These are phyloP conservation scores for Drosophila ananassae DNA, from an alignment of 1,140 invertebrate species.

Conservation along the genomic window DNA sequence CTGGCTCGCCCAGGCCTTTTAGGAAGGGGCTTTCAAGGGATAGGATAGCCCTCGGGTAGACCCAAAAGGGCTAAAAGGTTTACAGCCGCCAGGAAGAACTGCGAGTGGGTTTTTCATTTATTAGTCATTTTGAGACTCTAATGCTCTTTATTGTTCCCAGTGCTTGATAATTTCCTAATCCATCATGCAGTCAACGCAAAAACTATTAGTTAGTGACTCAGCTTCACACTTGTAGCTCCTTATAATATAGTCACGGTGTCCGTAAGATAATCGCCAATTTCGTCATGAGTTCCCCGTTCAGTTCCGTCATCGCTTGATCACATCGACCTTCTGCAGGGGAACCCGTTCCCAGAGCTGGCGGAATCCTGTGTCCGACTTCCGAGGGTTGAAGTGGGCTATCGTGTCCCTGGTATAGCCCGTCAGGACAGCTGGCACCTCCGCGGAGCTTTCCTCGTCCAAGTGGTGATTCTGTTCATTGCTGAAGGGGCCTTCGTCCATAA, in stretches of 20 bases:
- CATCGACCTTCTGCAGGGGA: conserved; percentile 56
- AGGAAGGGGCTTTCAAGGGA: conserved; percentile 1
- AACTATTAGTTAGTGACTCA: not conserved
- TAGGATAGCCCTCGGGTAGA: not conserved
- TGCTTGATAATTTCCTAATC: no score
- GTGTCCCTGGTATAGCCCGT: conserved; percentile 61
- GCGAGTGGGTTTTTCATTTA: no score
- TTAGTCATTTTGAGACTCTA: no score
- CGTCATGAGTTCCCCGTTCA: not conserved
- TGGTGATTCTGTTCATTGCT: conserved; percentile 21
- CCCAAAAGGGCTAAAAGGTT: conserved; percentile 1
- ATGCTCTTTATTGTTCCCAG: no score
- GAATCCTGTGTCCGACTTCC: conserved; percentile 52
- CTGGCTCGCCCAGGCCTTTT: not conserved
- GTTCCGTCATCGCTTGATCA: conserved; percentile 53
- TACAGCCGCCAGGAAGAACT: not conserved
- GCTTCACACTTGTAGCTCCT: not conserved
- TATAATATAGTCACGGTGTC: not conserved
- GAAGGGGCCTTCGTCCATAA: conserved; percentile 53
- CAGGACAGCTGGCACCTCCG: conserved; percentile 44
- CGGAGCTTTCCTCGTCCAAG: conserved; percentile 30
- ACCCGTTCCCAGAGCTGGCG: conserved; percentile 60
- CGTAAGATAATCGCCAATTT: not conserved
- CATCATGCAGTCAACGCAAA: not conserved
- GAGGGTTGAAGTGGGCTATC: conserved; percentile 63